A percentile compares a stretch with the other conserved stretches of the same genome.
Conservation (phyloP, 2,113 vertebrate species). For the Phyllostomus hastatus region DNA sequence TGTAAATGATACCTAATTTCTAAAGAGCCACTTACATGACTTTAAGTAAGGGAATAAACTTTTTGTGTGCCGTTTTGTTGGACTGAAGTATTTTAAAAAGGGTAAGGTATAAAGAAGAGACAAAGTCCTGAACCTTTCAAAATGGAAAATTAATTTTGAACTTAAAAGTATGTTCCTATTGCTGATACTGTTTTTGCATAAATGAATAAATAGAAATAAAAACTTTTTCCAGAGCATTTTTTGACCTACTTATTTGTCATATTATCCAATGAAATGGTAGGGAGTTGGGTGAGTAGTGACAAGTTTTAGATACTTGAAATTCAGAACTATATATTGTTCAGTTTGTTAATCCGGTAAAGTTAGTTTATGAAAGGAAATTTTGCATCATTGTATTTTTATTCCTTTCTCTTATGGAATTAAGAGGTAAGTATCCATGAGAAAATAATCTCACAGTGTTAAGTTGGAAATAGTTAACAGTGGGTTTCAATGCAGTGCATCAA, state of each 20-base stretch:
- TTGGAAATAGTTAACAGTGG: background rate
- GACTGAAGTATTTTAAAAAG: constrained; percentile 58
- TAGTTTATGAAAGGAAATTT: background rate
- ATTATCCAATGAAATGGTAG: background rate
- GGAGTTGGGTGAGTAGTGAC: background rate
- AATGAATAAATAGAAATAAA: constrained; percentile 61
- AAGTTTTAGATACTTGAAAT: background rate
- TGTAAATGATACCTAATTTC: constrained; percentile 54
- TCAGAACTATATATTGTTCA: background rate
- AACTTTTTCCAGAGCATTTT: constrained; percentile 38
- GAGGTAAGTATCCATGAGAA: constrained; percentile 6
- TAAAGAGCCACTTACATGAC: constrained; percentile 34
- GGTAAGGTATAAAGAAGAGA: constrained; percentile 28
- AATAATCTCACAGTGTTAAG: background rate
- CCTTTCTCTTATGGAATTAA: background rate
- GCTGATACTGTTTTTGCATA: constrained; percentile 56
- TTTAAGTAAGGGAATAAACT: constrained; percentile 45
- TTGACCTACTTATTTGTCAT: background rate
- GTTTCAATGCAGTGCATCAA: background rate
- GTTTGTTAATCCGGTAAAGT: background rate
- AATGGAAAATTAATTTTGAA: constrained; percentile 68
- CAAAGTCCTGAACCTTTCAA: constrained; percentile 69
- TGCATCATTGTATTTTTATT: background rate
- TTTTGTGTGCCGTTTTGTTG: constrained; percentile 54
- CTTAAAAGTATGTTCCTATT: constrained; percentile 45